phyloP scores from a whole-genome alignment of 2,888 invertebrate species.

The Phyllotreta striolata region DNA sequence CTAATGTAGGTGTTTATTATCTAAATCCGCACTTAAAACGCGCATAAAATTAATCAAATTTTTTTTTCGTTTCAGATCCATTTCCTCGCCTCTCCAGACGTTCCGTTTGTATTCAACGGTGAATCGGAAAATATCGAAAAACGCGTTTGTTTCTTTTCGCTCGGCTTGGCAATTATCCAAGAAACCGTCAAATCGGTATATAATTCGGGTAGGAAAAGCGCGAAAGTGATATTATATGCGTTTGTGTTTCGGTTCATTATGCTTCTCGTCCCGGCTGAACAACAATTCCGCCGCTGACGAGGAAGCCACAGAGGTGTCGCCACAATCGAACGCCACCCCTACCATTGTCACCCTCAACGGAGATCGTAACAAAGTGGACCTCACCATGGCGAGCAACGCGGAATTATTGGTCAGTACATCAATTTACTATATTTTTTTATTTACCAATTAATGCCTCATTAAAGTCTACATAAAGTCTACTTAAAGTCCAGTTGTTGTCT shows the following conservation, averaged over 20 bases:
- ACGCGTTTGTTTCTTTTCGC: constrained; percentile 17
- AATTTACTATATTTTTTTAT: too few species aligned
- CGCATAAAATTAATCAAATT: background rate
- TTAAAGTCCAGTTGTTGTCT: too few species aligned
- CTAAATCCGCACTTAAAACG: too few species aligned
- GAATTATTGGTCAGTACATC: constrained; percentile 62
- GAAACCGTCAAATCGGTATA: constrained; percentile 8
- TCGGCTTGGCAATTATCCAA: constrained; percentile 34
- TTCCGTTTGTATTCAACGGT: too few species aligned
- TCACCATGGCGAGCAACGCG: constrained; percentile 55
- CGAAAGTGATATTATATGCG: constrained; percentile 76
- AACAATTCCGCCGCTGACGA: constrained; percentile 73
- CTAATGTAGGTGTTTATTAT: too few species aligned
- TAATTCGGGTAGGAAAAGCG: constrained; percentile 29
- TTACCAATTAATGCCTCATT: too few species aligned
- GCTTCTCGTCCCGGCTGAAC: constrained; percentile 89
- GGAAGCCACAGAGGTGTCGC: constrained; percentile 66
- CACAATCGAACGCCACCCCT: constrained; percentile 17
- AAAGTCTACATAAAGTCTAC: too few species aligned
- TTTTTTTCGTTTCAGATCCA: constrained; percentile 9
- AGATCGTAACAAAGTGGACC: constrained; percentile 28
- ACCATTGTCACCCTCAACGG: constrained; percentile 24
- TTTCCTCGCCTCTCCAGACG: too few species aligned
- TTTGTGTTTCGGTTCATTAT: constrained; percentile 86
- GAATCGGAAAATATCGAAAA: background rate